Evolutionary conservation across 2,797 vertebrate genomes (phyloP).

Genomic region (Schizopygopsis malacanthus): DNA sequence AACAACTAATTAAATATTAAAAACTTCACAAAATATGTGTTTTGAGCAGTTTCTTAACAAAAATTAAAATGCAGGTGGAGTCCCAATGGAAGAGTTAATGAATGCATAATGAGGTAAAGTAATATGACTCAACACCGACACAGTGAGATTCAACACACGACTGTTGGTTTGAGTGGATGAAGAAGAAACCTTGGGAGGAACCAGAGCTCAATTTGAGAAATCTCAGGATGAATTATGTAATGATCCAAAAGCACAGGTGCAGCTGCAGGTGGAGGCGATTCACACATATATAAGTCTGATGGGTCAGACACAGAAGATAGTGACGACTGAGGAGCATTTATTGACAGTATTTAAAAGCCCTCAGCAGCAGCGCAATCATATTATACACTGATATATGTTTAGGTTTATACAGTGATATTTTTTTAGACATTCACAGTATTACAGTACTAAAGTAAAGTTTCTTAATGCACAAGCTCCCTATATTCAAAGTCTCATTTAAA

Average conservation of each 20-base stretch:
- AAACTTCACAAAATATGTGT: neutral
- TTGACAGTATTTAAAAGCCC: neutral
- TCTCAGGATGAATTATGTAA: neutral
- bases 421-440: neutral
- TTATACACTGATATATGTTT: neutral
- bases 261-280: neutral
- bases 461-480: neutral
- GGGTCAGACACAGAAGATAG: neutral
- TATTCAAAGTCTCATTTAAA: neutral
- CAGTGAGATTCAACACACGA: neutral
- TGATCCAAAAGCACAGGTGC: neutral
- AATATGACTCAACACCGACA: neutral
- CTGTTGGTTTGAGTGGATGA: neutral
- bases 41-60: neutral
- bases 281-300: neutral
- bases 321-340: neutral
- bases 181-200: conserved; percentile 13
- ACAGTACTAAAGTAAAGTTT: neutral
- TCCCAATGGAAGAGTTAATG: neutral
- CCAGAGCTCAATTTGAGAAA: neutral
- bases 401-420: neutral
- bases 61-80: neutral
- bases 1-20: neutral
- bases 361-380: neutral
- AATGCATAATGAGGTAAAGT: neutral